A percentile compares a stretch with the other conserved stretches of the same genome.
phyloP scores from a whole-genome alignment of 2,797 vertebrate species.

The Silurus aristotelis region DNA sequence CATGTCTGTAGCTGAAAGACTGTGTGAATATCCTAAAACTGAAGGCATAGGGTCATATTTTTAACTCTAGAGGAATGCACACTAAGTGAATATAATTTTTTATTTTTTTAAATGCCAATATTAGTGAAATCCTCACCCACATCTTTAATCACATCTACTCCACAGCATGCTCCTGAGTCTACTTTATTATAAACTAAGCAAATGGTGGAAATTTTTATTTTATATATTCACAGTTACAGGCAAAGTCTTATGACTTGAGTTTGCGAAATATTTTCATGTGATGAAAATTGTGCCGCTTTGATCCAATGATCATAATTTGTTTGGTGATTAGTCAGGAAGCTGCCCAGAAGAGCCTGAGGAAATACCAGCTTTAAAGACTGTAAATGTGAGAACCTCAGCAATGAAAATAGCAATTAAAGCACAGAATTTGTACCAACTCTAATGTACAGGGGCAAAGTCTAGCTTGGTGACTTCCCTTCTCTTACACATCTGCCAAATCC shows the following conservation, averaged over 20 bases:
- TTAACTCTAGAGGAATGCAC: neutral
- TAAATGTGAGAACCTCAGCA: neutral
- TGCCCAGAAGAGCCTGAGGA: neutral
- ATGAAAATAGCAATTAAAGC: neutral
- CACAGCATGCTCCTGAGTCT: neutral
- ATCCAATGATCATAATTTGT: neutral
- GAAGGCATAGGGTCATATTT: neutral
- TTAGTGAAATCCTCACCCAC: neutral
- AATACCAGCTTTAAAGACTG: neutral
- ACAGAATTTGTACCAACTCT: neutral
- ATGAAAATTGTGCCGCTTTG: constrained; percentile 4
- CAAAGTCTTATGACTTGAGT: constrained; percentile 26
- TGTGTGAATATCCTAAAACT: neutral
- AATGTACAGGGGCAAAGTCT: constrained; percentile 6
- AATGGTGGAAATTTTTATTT: neutral
- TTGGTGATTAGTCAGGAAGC: neutral
- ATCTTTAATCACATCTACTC: neutral
- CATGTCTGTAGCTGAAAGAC: neutral
- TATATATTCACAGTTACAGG: neutral
- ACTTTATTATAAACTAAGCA: neutral
- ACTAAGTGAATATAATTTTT: neutral
- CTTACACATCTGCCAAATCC: neutral
- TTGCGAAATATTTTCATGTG: constrained; percentile 23
- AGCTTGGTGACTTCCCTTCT: neutral
- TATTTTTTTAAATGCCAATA: constrained; percentile 6